phyloP scores from a whole-genome alignment of 2,888 invertebrate species.

The Seira sanloemensis region DNA sequence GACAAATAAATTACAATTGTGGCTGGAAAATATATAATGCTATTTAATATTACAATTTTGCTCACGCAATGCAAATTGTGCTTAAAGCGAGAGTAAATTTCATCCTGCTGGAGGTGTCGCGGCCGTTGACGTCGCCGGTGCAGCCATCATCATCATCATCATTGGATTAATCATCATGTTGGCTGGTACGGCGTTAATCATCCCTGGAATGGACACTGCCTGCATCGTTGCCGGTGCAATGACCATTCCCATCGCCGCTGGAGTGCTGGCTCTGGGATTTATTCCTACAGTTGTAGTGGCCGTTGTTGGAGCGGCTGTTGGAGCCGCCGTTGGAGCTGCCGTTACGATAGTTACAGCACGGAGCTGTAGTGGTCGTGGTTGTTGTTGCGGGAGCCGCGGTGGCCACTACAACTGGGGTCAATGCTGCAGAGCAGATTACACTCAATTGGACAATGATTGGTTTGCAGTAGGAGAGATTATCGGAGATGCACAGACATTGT shows the following conservation, averaged over 20 bases:
- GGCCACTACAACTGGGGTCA: slow-evolving; percentile 10
- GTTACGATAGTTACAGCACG: background rate
- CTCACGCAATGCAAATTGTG: too few relatives aligned
- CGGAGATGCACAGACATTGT: slow-evolving; percentile 64
- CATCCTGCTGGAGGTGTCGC: slow-evolving; percentile 19
- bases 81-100: too few relatives aligned
- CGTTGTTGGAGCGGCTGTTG: background rate
- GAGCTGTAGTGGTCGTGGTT: slow-evolving; percentile 33
- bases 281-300: slow-evolving; percentile 8
- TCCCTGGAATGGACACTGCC: background rate
- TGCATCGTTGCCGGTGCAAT: background rate
- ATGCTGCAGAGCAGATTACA: slow-evolving; percentile 46
- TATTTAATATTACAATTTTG: too few relatives aligned
- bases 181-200: background rate
- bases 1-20: too few relatives aligned
- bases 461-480: slow-evolving; percentile 64
- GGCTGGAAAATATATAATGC: too few relatives aligned
- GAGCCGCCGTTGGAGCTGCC: background rate
- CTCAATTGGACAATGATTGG: slow-evolving; percentile 55
- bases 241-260: background rate
- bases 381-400: slow-evolving; percentile 30
- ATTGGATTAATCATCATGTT: background rate
- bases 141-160: slow-evolving; percentile 33
- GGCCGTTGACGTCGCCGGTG: background rate
- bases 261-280: background rate